Conservation (phyloP, 2,888 invertebrate species). For the Bedellia somnulentella region DNA sequence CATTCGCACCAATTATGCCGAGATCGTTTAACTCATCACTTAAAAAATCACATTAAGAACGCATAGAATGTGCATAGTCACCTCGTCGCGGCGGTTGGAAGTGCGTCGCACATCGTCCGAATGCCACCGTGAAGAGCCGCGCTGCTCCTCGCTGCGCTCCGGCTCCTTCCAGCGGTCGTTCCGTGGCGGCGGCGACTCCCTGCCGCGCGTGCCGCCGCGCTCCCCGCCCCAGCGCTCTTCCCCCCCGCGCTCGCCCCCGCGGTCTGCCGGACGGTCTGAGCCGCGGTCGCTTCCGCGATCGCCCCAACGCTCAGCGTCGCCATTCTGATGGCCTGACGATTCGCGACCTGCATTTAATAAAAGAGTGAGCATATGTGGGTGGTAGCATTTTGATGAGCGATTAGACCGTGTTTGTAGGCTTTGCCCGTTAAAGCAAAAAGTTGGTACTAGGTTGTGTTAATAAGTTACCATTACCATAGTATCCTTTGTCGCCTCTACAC, state of each 20-base stretch:
- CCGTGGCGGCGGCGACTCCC: slow-evolving; percentile 45
- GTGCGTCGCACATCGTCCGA: slow-evolving; percentile 50
- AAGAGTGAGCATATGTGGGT: no score
- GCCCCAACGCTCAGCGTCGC: slow-evolving; percentile 49
- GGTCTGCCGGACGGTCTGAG: slow-evolving; percentile 11
- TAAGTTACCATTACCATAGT: no score
- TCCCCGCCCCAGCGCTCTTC: slow-evolving; percentile 21
- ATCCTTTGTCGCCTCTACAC: no score
- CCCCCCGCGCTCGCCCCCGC: slow-evolving; percentile 23
- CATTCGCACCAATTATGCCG: no score
- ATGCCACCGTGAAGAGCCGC: slow-evolving; percentile 39
- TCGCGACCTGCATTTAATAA: slow-evolving; percentile 52
- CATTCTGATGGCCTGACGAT: slow-evolving; percentile 50
- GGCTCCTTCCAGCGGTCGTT: slow-evolving; percentile 69
- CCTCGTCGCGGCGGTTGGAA: slow-evolving; percentile 46
- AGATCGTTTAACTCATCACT: no score
- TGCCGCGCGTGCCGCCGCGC: slow-evolving; percentile 25
- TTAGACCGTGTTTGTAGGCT: no score
- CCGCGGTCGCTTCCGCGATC: slow-evolving; percentile 11
- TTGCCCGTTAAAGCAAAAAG: no score
- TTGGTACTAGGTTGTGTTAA: no score
- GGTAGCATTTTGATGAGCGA: no score
- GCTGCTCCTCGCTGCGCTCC: slow-evolving; percentile 41
- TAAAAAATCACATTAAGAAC: no score
- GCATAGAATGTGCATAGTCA: slow-evolving; percentile 15